Evolutionary conservation across 2,113 vertebrate genomes (phyloP).

Genomic region (Callithrix jacchus): DNA sequence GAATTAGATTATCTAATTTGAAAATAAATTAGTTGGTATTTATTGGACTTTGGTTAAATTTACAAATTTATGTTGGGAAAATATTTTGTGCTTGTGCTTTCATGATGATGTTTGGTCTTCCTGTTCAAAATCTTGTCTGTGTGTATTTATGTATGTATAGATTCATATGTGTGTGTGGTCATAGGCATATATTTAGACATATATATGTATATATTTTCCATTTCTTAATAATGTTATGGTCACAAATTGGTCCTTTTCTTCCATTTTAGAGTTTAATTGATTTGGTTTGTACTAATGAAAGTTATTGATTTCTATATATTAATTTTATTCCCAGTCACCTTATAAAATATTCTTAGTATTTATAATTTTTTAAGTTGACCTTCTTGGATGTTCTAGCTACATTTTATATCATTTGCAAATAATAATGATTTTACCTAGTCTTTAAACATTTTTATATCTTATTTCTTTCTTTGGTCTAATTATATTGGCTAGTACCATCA

Average conservation of each 20-base stretch:
- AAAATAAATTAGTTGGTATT: background rate
- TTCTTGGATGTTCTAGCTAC: background rate
- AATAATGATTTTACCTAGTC: background rate
- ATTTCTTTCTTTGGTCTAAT: conserved; percentile 48
- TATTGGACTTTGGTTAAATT: background rate
- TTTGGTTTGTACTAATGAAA: conserved; percentile 6
- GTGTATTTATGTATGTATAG: background rate
- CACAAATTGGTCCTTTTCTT: background rate
- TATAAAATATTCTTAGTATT: background rate
- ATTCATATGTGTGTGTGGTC: background rate
- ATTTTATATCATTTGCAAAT: conserved; percentile 40
- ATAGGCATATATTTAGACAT: background rate
- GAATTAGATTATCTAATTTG: background rate
- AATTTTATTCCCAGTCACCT: background rate
- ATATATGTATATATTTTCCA: background rate
- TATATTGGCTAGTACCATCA: conserved; percentile 46
- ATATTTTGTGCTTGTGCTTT: background rate
- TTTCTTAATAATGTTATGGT: background rate
- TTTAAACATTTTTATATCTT: conserved; percentile 21
- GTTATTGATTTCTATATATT: background rate
- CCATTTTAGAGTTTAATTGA: background rate
- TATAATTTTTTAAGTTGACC: background rate
- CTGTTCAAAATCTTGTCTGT: background rate
- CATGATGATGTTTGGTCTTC: background rate
- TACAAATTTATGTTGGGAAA: background rate